Conservation (phyloP, 2,797 vertebrate genomes). For the Limnodromus scolopaceus region DNA sequence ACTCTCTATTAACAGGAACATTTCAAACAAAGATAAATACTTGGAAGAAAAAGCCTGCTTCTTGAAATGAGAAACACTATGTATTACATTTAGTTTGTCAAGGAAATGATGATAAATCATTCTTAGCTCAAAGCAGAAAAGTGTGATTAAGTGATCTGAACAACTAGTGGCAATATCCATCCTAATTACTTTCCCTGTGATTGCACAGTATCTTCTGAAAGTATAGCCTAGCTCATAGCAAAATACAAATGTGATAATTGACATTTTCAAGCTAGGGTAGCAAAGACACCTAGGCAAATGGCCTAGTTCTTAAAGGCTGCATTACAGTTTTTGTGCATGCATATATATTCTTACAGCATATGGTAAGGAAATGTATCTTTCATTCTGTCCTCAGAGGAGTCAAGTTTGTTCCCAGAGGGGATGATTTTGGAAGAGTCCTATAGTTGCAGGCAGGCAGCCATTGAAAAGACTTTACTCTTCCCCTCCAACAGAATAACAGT, state of each 20-base stretch:
- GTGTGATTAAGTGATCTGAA: conserved; percentile 47
- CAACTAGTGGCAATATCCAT: conserved; percentile 1
- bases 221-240: not conserved
- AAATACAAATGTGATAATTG: not conserved
- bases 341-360: not conserved
- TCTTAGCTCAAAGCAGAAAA: conserved; percentile 39
- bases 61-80: conserved; percentile 20
- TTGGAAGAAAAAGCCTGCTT: not conserved
- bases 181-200: conserved; percentile 6
- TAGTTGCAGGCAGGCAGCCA: fast-evolving
- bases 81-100: conserved; percentile 25
- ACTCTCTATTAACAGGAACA: not conserved
- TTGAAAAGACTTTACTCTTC: not conserved
- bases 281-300: not conserved
- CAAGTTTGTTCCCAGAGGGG: not conserved
- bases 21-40: conserved; percentile 53
- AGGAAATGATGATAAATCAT: conserved; percentile 56
- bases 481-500: not conserved
- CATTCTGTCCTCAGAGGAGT: not conserved
- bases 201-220: not conserved
- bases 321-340: not conserved
- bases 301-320: not conserved
- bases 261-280: not conserved
- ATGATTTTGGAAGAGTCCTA: not conserved
- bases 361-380: not conserved